A percentile compares a stretch with the other conserved stretches of the same genome.
Evolutionary conservation across 2,797 vertebrate species (phyloP).

Genomic region (Poliocrania exsul): DNA sequence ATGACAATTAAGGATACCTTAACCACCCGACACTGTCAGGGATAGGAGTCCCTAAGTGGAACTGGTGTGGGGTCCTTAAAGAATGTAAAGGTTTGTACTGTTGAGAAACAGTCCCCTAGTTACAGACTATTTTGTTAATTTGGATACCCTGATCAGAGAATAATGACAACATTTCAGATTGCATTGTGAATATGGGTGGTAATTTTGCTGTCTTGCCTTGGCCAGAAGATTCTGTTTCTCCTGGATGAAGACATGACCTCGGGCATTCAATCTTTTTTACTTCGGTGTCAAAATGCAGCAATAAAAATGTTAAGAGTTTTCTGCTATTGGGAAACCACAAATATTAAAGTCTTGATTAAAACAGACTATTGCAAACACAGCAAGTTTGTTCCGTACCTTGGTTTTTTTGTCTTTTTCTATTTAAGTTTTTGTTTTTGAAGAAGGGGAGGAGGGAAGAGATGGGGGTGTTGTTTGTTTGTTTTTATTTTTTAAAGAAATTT

Average conservation of each 20-base stretch:
- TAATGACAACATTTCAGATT: background rate
- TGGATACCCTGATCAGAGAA: background rate
- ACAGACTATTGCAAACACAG: background rate
- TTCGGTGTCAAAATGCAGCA: background rate
- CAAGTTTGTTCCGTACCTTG: background rate
- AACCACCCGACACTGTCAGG: background rate
- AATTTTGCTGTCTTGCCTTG: background rate
- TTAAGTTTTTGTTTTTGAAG: background rate
- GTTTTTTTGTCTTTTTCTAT: accelerated
- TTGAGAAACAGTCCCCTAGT: background rate
- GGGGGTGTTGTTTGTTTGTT: accelerated
- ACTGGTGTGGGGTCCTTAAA: background rate
- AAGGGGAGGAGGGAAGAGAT: accelerated
- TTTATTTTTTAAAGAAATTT: background rate
- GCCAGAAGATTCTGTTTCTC: background rate
- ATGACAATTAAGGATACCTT: background rate
- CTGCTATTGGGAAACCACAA: background rate
- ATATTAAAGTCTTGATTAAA: background rate
- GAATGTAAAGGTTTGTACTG: background rate
- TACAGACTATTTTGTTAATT: background rate
- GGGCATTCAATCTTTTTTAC: background rate
- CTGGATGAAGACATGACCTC: background rate
- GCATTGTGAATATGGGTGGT: background rate
- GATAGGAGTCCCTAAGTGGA: background rate
- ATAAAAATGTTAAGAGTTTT: background rate